Conservation (phyloP, 2,113 vertebrate genomes). For the Hemiprocne comata region DNA sequence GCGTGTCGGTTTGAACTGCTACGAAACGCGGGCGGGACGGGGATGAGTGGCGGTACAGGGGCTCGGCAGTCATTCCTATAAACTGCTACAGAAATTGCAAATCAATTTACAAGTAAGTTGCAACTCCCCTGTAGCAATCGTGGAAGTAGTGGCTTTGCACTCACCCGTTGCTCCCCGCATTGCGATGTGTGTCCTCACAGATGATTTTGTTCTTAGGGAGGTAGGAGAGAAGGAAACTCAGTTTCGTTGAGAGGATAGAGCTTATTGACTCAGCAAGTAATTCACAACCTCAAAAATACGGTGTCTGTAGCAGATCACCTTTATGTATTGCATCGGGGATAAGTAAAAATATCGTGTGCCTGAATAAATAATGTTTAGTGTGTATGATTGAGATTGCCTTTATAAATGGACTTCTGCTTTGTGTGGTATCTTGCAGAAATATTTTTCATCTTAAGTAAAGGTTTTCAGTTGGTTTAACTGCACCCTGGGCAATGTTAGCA, state of each 20-base stretch:
- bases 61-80: background rate
- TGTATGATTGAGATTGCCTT: too few relatives aligned
- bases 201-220: background rate
- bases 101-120: background rate
- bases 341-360: accelerated
- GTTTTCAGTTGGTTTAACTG: background rate
- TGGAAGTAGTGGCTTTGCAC: accelerated
- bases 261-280: background rate
- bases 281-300: accelerated
- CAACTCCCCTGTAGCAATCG: accelerated
- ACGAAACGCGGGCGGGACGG: too few relatives aligned
- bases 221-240: accelerated
- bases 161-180: accelerated
- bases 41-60: background rate
- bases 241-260: background rate
- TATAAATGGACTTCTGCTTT: too few relatives aligned
- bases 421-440: too few relatives aligned
- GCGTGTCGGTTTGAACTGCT: too few relatives aligned
- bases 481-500: background rate
- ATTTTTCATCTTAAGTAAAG: too few relatives aligned
- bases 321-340: accelerated
- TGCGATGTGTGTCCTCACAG: accelerated
- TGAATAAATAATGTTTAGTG: too few relatives aligned
- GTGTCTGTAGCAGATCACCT: background rate
- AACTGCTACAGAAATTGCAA: background rate